Conservation (phyloP, 1,140 invertebrate genomes). For the Brachionus plicatilis region DNA sequence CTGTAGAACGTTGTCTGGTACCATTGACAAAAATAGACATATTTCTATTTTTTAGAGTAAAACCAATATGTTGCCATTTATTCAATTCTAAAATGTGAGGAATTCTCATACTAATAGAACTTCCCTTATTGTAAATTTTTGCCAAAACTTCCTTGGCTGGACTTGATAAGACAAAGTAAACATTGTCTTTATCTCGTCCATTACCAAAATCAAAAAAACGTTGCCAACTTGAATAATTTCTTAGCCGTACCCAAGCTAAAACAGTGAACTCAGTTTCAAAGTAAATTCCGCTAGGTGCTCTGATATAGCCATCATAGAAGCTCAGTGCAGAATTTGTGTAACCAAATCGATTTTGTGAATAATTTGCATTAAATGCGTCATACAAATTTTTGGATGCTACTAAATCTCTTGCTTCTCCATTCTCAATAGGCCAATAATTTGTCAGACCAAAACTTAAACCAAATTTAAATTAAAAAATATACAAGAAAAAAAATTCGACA, state of each 20-base stretch:
- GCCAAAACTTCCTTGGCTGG: not conserved
- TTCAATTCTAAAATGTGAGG: not conserved
- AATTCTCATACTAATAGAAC: not conserved
- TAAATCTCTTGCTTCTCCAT: not conserved
- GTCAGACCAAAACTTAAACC: not conserved
- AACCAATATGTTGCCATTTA: not conserved
- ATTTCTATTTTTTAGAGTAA: not conserved
- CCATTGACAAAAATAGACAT: not conserved
- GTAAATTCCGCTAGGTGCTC: not conserved
- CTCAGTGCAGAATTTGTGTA: not conserved
- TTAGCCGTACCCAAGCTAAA: not conserved
- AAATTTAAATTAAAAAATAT: not conserved
- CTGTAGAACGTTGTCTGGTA: not conserved
- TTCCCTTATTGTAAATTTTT: too few relatives aligned
- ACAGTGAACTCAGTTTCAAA: not conserved
- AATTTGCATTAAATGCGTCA: not conserved
- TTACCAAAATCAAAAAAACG: not conserved
- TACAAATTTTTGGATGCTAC: not conserved
- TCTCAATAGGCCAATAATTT: not conserved
- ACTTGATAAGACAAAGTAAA: not conserved
- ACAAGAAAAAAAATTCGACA: not conserved
- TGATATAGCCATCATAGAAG: not conserved
- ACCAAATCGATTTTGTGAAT: not conserved
- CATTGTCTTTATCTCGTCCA: not conserved
- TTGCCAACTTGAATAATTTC: not conserved